A percentile compares a stretch with the other conserved stretches of the same genome.
Evolutionary conservation across 2,888 invertebrate genomes (phyloP).

Genomic region (Lysandra bellargus): DNA sequence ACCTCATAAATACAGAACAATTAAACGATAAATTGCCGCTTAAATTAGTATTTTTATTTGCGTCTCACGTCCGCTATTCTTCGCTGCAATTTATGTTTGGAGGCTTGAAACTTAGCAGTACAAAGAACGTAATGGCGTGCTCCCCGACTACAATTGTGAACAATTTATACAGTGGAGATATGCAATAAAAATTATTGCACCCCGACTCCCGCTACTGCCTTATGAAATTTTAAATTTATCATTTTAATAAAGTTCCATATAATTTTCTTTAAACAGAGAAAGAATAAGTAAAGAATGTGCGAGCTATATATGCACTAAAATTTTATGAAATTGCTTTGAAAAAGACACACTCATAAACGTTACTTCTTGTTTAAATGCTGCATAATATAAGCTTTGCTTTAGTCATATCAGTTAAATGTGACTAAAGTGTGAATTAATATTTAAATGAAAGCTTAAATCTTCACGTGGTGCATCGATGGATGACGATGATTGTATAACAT

Average conservation of each 20-base stretch:
- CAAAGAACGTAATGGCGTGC: slow-evolving; percentile 65
- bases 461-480: too few species aligned
- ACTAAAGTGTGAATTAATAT: too few species aligned
- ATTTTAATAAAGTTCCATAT: slow-evolving; percentile 17
- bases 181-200: slow-evolving; percentile 17
- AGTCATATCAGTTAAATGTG: neutral
- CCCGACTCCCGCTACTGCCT: neutral
- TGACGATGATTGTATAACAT: too few species aligned
- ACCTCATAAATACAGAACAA: slow-evolving; percentile 67
- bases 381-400: neutral
- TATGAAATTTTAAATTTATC: slow-evolving; percentile 9
- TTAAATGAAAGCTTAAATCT: too few species aligned
- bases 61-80: slow-evolving; percentile 66
- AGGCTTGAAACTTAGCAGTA: slow-evolving; percentile 70
- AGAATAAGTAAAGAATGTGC: neutral
- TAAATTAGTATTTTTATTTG: slow-evolving; percentile 74
- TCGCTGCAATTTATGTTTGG: slow-evolving; percentile 65
- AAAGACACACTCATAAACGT: neutral
- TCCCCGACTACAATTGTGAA: slow-evolving; percentile 53
- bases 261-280: neutral
- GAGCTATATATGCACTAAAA: neutral
- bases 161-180: slow-evolving; percentile 36
- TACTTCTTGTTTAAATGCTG: neutral
- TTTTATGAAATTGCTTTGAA: neutral
- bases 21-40: slow-evolving; percentile 70